Conservation (phyloP, 1,140 invertebrate species). For the Drosophila nigrodunni region DNA sequence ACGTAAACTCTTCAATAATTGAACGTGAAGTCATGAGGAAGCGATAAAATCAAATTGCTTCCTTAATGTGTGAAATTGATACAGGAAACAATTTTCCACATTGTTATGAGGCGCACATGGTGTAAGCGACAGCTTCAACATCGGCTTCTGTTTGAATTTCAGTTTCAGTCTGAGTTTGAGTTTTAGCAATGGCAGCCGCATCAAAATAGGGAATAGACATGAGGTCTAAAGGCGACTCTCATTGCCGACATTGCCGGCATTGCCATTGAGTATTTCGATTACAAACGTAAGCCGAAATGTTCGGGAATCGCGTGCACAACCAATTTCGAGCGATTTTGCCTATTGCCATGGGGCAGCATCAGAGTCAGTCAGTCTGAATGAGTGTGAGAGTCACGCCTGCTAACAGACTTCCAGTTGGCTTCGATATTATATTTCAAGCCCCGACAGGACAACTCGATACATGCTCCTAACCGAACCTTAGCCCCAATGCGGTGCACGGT, state of each 20-base stretch:
- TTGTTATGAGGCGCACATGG: constrained; percentile 81
- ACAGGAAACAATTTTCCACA: constrained; percentile 84
- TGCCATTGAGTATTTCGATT: constrained; percentile 52
- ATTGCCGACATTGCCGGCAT: constrained; percentile 30
- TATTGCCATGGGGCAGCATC: constrained; percentile 25
- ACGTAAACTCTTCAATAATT: constrained; percentile 83
- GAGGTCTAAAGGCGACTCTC: constrained; percentile 25
- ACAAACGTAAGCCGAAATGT: constrained; percentile 51
- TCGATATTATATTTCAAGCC: constrained; percentile 76
- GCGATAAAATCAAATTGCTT: constrained; percentile 84
- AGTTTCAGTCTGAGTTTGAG: too few relatives aligned
- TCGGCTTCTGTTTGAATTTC: constrained; percentile 12
- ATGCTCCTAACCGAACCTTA: constrained; percentile 25
- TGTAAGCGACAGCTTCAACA: constrained; percentile 38
- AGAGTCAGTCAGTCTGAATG: constrained; percentile 4
- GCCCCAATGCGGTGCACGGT: constrained; percentile 52
- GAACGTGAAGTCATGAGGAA: constrained; percentile 84
- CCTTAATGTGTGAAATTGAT: constrained; percentile 84
- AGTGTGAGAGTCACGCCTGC: constrained; percentile 30
- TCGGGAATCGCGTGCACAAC: constrained; percentile 42
- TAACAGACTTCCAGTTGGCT: constrained; percentile 54
- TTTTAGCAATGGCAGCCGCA: constrained; percentile 27
- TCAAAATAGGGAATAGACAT: constrained; percentile 52
- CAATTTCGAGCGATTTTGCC: constrained; percentile 63
- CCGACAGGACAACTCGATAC: constrained; percentile 45